phyloP scores from a whole-genome alignment of 2,113 vertebrate genomes.

The Xiphophorus hellerii region DNA sequence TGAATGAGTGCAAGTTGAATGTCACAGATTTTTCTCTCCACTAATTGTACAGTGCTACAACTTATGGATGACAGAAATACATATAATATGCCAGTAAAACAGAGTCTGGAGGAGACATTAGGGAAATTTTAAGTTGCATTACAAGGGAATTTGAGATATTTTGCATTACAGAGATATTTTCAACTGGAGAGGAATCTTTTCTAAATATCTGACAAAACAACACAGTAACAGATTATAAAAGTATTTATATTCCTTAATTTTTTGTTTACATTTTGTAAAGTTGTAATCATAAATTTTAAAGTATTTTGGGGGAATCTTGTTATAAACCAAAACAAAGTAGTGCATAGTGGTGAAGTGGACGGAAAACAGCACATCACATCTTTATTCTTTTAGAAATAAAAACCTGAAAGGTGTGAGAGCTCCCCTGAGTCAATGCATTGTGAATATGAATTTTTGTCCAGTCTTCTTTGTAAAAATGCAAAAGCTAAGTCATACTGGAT shows the following conservation, averaged over 20 bases:
- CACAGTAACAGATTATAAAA: not conserved
- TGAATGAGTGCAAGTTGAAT: conserved; percentile 53
- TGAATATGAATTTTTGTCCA: not conserved
- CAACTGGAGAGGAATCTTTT: not conserved
- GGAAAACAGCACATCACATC: not conserved
- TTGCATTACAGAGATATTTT: conserved; percentile 1
- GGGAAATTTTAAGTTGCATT: conserved; percentile 23
- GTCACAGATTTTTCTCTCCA: conserved; percentile 56
- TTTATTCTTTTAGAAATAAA: not conserved
- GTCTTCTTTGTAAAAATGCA: no score
- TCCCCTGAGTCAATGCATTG: not conserved
- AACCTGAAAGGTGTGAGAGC: not conserved
- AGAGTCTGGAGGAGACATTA: conserved; percentile 30
- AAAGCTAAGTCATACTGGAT: no score
- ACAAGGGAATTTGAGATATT: conserved; percentile 25
- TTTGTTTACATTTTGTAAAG: not conserved
- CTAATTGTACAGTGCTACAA: conserved; percentile 59
- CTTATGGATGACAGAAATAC: conserved; percentile 68
- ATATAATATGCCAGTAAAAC: conserved; percentile 52
- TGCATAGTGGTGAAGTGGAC: not conserved
- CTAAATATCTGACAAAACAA: conserved; percentile 6
- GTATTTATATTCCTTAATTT: not conserved
- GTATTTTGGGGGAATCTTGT: not conserved
- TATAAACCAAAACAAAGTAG: no score
- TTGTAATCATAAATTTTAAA: not conserved